Evolutionary conservation across 1,140 invertebrate genomes (phyloP), one percentile per base, ranked within the genome.

Genomic region (Solenopsis invicta): DNA sequence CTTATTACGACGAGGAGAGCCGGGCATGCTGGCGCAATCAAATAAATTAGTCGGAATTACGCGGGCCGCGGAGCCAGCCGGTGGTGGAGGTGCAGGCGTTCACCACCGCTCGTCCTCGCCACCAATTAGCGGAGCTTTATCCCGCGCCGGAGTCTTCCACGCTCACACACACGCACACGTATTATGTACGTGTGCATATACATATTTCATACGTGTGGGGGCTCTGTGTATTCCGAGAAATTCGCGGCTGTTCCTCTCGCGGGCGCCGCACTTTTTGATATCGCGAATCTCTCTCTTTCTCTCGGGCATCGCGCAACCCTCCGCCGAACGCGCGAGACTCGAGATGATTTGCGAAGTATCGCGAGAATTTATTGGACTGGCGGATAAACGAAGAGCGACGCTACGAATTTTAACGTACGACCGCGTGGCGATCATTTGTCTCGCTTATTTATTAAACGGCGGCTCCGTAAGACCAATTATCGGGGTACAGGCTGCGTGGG

Each of bases 21-120:
- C 86, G 80, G 61, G 88, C 90, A 91, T 90, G 85, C 87, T 78
- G 91, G 88, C 64, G 88, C 90, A 92, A 93, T 93, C 92, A 93
- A 93, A 93, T 93, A 92, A 93, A 93, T 93, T 93, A 92, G 92
- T 92, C 91, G 91, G 88, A 93, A 93, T 93, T 93, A 93, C 91
- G 89, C 89, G 78, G 71, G 85, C 77, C 66, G 87, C 56, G 76
- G 80, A 84, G 87, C 76, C 90, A 37, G 72, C 54, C 74, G 24
- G 50, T 34, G 77, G 86, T 84, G 77, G 72, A 82, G 62, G 89
- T 29, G 71, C 76, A 75, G 85, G 67, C 86, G 82, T 67, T 77
- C 86, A 72, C 80, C 82, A 84, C 80, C 80, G 41, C 88, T 88
- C 87, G 80, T 89, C 89, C 86, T 89, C 84, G 90, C 86, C 86